Base-by-base conservation (phyloP, 2,113 vertebrate species). In the Microtus pennsylvanicus region DNA sequence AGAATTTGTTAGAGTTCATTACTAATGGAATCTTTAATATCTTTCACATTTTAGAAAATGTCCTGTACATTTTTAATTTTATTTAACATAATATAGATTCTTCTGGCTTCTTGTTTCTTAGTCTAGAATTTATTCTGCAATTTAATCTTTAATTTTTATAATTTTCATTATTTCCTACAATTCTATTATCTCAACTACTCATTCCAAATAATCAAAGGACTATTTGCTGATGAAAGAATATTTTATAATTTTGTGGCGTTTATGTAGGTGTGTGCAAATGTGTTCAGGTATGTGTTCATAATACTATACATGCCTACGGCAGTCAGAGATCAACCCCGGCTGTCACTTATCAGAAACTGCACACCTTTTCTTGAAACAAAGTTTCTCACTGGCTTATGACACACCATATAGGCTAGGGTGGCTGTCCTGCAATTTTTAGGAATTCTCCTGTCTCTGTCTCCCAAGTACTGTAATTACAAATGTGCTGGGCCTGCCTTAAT, bases 121-220 rank as follows among this genome's bases (percentile, higher is more conserved):
- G 16, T 74, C 74, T 90, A 96, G 81, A 89, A 90, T 78, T 52
- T 26, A 74, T 92, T 77, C 47, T 93, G 16, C 50, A 94, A 52
- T 74, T 94, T 93, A 65, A 74, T 87, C 94, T 89, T 52, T 63
- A 65, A 74, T 80, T 95, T 72, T 42, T 85, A 63, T 52, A 88
- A 58, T 9, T 83, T 85, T 91, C 2, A 70, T 81, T 82, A 94
- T 93, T 74, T 88, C 17, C 7, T 90, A 61, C 26, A 89, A 52
- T 91, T 97, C 10, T 24, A 14, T 74, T 89, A 87, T 65, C 12
- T 91, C 52, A 38, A n/a, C 82, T n/a, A 77, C 45, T 91, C 87
- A 93, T 76, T 89, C 45, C 95, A 95, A 93, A 76, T 77, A 89
- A 90, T 26, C 24, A 74, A 89, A 33, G 78, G 19, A 75, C 81